phyloP scores from a whole-genome alignment of 2,113 vertebrate species.

The Epinephelus cyanopodus region DNA sequence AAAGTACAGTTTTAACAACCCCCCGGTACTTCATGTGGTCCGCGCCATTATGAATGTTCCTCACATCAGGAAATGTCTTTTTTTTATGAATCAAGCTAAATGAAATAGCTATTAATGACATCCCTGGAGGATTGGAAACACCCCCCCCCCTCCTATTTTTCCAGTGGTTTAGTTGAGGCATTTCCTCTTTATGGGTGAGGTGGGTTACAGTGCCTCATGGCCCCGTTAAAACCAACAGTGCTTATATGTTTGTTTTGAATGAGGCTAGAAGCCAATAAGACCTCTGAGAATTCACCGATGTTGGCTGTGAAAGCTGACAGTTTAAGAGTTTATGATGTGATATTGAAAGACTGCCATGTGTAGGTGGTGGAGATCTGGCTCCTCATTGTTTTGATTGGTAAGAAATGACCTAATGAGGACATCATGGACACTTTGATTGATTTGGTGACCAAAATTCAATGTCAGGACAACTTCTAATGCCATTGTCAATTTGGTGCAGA shows the following conservation, averaged over 20 bases:
- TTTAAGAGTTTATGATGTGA: constrained; percentile 43
- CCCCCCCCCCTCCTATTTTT: constrained; percentile 52
- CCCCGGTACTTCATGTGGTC: constrained; percentile 54
- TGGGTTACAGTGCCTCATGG: constrained; percentile 65
- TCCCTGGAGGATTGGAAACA: constrained; percentile 65
- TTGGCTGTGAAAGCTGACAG: constrained; percentile 39
- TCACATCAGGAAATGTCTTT: constrained; percentile 66
- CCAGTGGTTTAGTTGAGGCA: constrained; percentile 72
- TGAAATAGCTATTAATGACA: constrained; percentile 76
- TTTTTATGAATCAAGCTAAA: constrained; percentile 72
- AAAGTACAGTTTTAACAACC: constrained; percentile 40
- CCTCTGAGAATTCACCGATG: constrained; percentile 42
- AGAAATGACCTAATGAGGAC: neutral
- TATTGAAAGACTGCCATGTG: constrained; percentile 25
- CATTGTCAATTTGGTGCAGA: no score
- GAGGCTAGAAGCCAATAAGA: constrained; percentile 57
- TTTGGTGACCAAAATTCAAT: no score
- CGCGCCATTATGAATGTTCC: constrained; percentile 57
- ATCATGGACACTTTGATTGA: neutral
- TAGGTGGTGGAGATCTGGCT: neutral
- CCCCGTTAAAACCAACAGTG: constrained; percentile 66
- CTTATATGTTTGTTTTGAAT: constrained; percentile 72
- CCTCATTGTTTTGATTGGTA: neutral
- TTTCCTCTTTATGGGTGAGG: constrained; percentile 72
- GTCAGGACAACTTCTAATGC: no score